Evolutionary conservation across 2,888 invertebrate genomes (phyloP), one percentile per base, ranked within the genome.

Genomic region (Drosophila pseudotalamancana): DNA sequence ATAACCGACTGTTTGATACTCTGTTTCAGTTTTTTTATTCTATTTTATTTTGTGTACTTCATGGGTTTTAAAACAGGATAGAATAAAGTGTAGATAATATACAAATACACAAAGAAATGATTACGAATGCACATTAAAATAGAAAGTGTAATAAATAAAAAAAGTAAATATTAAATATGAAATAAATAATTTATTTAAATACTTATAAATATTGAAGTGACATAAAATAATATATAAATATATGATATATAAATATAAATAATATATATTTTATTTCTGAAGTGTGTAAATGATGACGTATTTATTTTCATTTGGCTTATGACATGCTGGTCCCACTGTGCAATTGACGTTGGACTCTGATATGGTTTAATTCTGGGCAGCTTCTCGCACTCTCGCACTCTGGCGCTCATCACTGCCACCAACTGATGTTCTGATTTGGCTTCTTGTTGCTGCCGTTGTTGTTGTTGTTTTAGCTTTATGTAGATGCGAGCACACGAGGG

Each of bases 381-480:
- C n/a, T 29, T 1, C 23, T 18, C 27, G 0, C 27, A 3, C 23
- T 29, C 40, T 12, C 27, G 16, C 27, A 37, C 43, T 37, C 40
- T 50, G 51, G n/a, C 45, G 31, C 56, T 65, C 77, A 70, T 56
- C 69, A 31, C 48, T 51, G 70, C 50, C 71, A 45, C 64, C 50
- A 63, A 79, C 76, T 63, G 77, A 77, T 77, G 72, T 48, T 72
- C 57, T 51, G 77, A 64, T 72, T 76, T 72, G 48, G 48, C 37
- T 64, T 50, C 67, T 27, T 62, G 46, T 34, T 51, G 49, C 19
- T 60, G 62, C 3, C 37, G 54, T 18, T 50, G 48, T n/a, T 53
- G 48, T 50, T 42, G 54, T 18, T 50, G 48, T n/a, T 53, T 43
- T 50, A 40, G 21, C 40, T 5, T 23, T 85, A 82, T 78, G 86